Conservation (phyloP, 2,888 invertebrate species). For the Homarus gammarus region DNA sequence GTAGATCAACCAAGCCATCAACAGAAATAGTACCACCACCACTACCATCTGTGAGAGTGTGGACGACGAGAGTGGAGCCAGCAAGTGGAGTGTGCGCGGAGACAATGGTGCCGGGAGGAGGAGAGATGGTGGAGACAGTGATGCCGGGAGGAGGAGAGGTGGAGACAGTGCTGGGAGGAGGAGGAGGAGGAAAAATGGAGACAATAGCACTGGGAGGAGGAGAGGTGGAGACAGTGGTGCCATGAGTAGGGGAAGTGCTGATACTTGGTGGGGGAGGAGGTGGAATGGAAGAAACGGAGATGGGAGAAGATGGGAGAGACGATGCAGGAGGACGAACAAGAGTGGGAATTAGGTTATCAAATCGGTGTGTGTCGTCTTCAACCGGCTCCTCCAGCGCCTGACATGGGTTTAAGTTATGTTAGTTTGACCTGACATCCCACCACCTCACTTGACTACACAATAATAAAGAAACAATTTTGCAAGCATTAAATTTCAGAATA, state of each 20-base stretch:
- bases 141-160: neutral
- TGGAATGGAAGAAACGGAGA: neutral
- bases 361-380: conserved; percentile 78
- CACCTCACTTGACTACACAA: too few species aligned
- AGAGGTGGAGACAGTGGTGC: neutral
- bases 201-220: too few species aligned
- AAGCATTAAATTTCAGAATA: too few species aligned
- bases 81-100: neutral
- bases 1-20: neutral
- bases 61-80: neutral
- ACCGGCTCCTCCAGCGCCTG: conserved; percentile 79
- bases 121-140: neutral
- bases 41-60: conserved; percentile 7
- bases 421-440: conserved; percentile 3
- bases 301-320: neutral
- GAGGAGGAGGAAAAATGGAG: too few species aligned
- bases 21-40: conserved; percentile 9
- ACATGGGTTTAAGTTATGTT: conserved; percentile 29
- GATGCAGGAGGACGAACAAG: conserved; percentile 78
- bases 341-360: conserved; percentile 79
- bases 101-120: neutral
- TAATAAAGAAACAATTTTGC: too few species aligned
- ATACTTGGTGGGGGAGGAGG: neutral
- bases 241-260: neutral
- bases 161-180: too few species aligned